phyloP scores from a whole-genome alignment of 2,113 vertebrate species.

The Pangasianodon gigas region DNA sequence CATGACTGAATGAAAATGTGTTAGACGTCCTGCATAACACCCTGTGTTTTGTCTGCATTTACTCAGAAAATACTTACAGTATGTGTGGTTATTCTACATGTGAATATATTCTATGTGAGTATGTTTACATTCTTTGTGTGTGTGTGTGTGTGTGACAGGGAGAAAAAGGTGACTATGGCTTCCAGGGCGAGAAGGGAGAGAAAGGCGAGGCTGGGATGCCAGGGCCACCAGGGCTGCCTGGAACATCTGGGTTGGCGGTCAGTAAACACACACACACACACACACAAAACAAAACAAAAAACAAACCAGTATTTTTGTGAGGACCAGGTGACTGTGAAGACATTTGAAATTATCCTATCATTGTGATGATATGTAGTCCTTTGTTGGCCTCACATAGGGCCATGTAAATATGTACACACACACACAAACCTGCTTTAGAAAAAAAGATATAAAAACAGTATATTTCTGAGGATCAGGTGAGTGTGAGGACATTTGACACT shows the following conservation, averaged over 20 bases:
- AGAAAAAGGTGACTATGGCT: slow-evolving; percentile 70
- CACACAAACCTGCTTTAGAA: not conserved
- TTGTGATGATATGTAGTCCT: not conserved
- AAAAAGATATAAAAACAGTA: not conserved
- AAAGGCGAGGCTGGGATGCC: slow-evolving; percentile 76
- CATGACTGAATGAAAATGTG: slow-evolving; percentile 20
- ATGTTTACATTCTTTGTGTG: slow-evolving; percentile 8
- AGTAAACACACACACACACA: slow-evolving; percentile 60
- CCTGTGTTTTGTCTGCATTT: slow-evolving; percentile 20
- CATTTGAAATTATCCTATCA: too few relatives aligned
- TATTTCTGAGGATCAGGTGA: too few relatives aligned
- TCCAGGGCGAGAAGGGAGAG: slow-evolving; percentile 77
- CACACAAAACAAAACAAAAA: not conserved
- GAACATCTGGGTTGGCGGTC: slow-evolving; percentile 81
- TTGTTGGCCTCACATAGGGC: not conserved
- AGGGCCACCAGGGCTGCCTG: slow-evolving; percentile 79
- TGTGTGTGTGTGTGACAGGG: slow-evolving; percentile 64
- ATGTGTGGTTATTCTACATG: not conserved
- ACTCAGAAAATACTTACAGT: not conserved
- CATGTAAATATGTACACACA: not conserved
- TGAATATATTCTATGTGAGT: not conserved
- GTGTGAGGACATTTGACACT: not conserved
- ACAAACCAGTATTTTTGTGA: not conserved
- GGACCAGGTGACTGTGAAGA: too few relatives aligned
- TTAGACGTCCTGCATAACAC: slow-evolving; percentile 25